Evolutionary conservation across 2,888 invertebrate genomes (phyloP), one percentile per base, ranked within the genome.

Genomic region (Drosophila fungiperda): DNA sequence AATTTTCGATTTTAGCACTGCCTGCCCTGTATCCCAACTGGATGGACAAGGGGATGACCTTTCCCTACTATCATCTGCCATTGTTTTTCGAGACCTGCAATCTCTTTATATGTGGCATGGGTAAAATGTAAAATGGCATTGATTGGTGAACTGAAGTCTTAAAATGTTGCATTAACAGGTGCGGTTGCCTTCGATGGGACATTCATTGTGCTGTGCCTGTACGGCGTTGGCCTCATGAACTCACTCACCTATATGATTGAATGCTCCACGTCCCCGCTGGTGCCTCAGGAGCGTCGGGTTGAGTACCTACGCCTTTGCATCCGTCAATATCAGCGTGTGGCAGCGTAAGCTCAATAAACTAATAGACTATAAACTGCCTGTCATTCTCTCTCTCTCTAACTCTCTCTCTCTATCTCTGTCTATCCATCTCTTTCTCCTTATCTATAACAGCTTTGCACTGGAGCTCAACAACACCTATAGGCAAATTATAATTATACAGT

Each of bases 401-500:
- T 36, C 12, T 40, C 26, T 17, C 23, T 45, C 6, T 26, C 26
- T n/a, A 2, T 15, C 12, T 8, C 2, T 32, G 20, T 32, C 3
- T 23, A 15, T 29, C 0, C 8, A 12, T 29, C 15, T 33, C 1
- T 33, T 26, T 58, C 48, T 35, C 35, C 23, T 17, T 26, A 23
- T 45, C 4, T 36, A n/a, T 58, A 54, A 0, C 66, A 92, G 92
- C 6, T 92, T 76, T 49, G 79, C 84, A 5, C 8, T n/a, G 12
- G 83, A 87, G 11, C 17, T 92, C 0, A 87, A 89, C 38, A 67
- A 75, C n/a, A 78, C 82, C 15, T 92, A 76, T 38, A 74, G 78
- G 17, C 91, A 92, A n/a, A 71, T 91, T 3, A 87, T 83, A n/a
- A 65, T 92, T 5, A 61, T 85, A 5, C 92, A 92, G 63, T 92